Evolutionary conservation across 2,888 invertebrate species (phyloP).

Genomic region (Bombylius major): DNA sequence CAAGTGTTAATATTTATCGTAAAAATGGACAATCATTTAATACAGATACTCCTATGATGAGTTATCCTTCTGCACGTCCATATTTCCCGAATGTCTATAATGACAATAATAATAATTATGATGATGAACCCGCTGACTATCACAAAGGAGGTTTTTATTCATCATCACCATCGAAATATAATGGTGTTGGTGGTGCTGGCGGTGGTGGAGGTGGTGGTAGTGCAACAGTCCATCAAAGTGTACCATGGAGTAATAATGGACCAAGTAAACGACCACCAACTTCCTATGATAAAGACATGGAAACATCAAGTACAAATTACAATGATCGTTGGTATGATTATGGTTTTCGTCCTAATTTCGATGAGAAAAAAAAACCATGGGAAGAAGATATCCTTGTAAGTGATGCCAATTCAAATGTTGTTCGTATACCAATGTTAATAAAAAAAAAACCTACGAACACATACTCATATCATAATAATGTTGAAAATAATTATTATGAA

Average conservation of each 20-base stretch:
- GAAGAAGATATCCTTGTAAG: conserved; percentile 1
- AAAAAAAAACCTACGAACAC: neutral
- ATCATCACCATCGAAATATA: neutral
- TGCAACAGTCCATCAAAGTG: neutral
- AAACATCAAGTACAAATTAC: neutral
- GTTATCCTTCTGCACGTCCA: conserved; percentile 3
- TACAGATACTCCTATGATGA: neutral
- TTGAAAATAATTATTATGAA: neutral
- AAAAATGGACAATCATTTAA: neutral
- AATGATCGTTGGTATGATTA: conserved; percentile 13
- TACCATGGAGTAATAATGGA: conserved; percentile 4
- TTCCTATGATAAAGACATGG: conserved; percentile 2
- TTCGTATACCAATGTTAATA: conserved; percentile 1
- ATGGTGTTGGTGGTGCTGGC: neutral
- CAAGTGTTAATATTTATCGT: conserved; percentile 14
- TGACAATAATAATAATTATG: neutral
- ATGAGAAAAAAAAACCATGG: conserved; percentile 1
- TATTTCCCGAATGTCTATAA: neutral
- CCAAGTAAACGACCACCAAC: neutral
- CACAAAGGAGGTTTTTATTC: neutral
- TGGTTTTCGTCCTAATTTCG: conserved; percentile 9
- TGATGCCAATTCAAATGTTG: conserved; percentile 4
- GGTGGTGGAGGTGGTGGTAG: conserved; percentile 1
- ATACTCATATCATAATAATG: too few relatives aligned
- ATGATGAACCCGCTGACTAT: neutral